These are phyloP conservation scores for Megalopta genalis DNA, from an alignment of 1,140 invertebrate genomes.

Conservation along the genomic window DNA sequence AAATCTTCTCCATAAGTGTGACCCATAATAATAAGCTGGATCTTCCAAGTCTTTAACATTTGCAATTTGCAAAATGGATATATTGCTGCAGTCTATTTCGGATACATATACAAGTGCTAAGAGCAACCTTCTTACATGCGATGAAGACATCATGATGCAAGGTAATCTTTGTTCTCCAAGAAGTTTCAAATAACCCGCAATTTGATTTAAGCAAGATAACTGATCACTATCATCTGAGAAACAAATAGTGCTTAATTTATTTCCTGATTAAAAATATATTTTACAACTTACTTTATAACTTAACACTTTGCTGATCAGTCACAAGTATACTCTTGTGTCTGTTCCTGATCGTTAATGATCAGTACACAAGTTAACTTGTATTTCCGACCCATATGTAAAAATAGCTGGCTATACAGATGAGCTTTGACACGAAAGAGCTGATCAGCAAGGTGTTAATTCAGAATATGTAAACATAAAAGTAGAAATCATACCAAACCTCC, in stretches of 20 bases:
- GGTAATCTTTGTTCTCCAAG: slow-evolving; percentile 81
- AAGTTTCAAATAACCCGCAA: slow-evolving; percentile 83
- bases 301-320: neutral
- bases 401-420: no score
- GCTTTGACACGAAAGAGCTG: no score
- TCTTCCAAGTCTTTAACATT: slow-evolving; percentile 76
- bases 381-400: no score
- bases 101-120: slow-evolving; percentile 80
- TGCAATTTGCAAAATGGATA: slow-evolving; percentile 81
- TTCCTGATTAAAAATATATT: neutral
- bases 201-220: slow-evolving; percentile 80
- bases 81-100: slow-evolving; percentile 79
- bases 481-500: slow-evolving; percentile 80
- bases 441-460: neutral
- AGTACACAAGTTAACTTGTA: no score
- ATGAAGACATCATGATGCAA: slow-evolving; percentile 78
- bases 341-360: no score
- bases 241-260: neutral
- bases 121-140: slow-evolving; percentile 80
- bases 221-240: slow-evolving; percentile 81
- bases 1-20: slow-evolving; percentile 81
- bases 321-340: neutral
- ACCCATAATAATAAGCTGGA: slow-evolving; percentile 41
- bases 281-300: slow-evolving; percentile 19
- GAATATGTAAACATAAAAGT: neutral